Conservation (phyloP, 2,888 invertebrate genomes). For the Cynaeus angustus region DNA sequence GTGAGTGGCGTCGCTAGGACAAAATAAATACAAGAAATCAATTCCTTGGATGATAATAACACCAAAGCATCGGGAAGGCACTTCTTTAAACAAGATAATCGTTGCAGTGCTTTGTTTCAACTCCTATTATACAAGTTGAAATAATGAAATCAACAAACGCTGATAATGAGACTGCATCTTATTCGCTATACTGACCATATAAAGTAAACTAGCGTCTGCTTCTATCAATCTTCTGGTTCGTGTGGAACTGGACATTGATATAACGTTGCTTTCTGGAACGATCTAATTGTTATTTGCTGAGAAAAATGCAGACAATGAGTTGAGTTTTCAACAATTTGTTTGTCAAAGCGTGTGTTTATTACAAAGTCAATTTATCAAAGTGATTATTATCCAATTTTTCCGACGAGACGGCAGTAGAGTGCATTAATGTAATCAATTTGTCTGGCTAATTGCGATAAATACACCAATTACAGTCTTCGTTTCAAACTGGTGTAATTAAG, state of each 20-base stretch:
- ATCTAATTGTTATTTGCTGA: slow-evolving; percentile 23
- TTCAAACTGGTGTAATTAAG: slow-evolving; percentile 32
- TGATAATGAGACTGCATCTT: slow-evolving; percentile 38
- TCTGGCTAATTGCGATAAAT: slow-evolving; percentile 33
- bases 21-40: slow-evolving; percentile 28
- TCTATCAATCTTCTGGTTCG: slow-evolving; percentile 28
- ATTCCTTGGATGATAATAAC: slow-evolving; percentile 28
- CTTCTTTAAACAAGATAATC: slow-evolving; percentile 19
- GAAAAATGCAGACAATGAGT: slow-evolving; percentile 6
- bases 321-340: slow-evolving; percentile 5
- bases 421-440: slow-evolving; percentile 41
- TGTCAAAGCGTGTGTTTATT: slow-evolving; percentile 16
- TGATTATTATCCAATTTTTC: slow-evolving; percentile 40
- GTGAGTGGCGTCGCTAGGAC: slow-evolving; percentile 7
- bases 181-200: slow-evolving; percentile 34
- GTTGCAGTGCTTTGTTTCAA: slow-evolving; percentile 5
- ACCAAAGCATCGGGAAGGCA: slow-evolving; percentile 30
- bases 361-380: slow-evolving; percentile 36
- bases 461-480: slow-evolving; percentile 35
- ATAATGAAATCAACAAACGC: slow-evolving; percentile 51
- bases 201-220: slow-evolving; percentile 27
- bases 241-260: slow-evolving; percentile 21
- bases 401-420: slow-evolving; percentile 15
- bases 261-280: slow-evolving; percentile 24
- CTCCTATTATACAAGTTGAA: slow-evolving; percentile 27